These are phyloP conservation scores for Ischnus inquisitorius DNA, from an alignment of 2,888 invertebrate genomes.

Conservation along the genomic window DNA sequence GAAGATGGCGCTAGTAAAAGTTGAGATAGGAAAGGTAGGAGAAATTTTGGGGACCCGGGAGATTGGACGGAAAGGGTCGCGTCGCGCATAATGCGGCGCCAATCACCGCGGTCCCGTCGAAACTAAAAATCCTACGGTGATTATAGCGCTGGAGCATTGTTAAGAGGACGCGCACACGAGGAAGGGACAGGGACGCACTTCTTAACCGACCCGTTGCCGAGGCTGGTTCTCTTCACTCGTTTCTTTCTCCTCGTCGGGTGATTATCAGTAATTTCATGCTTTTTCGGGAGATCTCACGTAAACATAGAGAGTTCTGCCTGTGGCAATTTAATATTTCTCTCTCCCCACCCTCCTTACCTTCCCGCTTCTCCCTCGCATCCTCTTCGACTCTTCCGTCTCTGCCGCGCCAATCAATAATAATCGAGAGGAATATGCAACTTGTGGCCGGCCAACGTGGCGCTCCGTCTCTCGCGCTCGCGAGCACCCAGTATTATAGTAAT, in stretches of 20 bases:
- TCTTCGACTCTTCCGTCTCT: conserved; percentile 37
- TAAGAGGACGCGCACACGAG: conserved; percentile 50
- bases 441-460: conserved; percentile 73
- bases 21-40: background rate
- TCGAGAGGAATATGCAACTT: conserved; percentile 80
- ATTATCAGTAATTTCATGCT: conserved; percentile 84
- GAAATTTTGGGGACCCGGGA: conserved; percentile 53
- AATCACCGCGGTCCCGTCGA: conserved; percentile 56
- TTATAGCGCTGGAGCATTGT: conserved; percentile 69
- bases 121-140: conserved; percentile 57
- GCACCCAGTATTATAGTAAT: conserved; percentile 83
- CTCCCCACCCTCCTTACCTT: conserved; percentile 45
- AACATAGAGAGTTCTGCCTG: conserved; percentile 80
- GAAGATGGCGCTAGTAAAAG: conserved; percentile 1
- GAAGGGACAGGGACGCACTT: conserved; percentile 53
- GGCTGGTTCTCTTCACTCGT: conserved; percentile 53
- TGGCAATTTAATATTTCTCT: conserved; percentile 81
- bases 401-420: conserved; percentile 83
- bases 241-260: conserved; percentile 68
- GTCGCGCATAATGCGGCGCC: conserved; percentile 70
- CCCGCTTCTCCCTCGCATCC: conserved; percentile 26
- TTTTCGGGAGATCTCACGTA: conserved; percentile 82
- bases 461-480: conserved; percentile 53
- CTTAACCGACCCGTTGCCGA: conserved; percentile 43
- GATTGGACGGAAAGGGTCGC: conserved; percentile 58